Conservation (phyloP, 1,140 invertebrate genomes). For the Polyergus mexicanus region DNA sequence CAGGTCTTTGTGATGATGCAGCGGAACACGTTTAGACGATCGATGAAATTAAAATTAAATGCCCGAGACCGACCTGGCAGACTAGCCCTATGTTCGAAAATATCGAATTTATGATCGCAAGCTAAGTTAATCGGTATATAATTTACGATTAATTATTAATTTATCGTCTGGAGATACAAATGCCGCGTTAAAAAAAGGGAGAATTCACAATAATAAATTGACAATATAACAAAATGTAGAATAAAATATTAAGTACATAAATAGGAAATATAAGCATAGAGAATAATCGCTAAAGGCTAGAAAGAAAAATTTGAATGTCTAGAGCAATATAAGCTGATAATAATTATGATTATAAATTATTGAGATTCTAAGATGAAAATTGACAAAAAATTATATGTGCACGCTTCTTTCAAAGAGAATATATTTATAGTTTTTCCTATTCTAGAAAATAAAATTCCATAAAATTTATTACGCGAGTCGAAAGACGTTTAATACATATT, state of each 20-base stretch:
- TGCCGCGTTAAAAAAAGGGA: too few species aligned
- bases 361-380: not conserved
- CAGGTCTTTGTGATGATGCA: slow-evolving; percentile 21
- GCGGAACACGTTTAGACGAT: not conserved
- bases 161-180: too few species aligned
- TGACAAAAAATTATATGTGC: not conserved
- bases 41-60: not conserved
- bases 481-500: slow-evolving; percentile 13
- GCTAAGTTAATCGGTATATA: not conserved
- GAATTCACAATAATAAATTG: too few species aligned
- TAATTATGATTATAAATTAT: too few species aligned
- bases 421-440: not conserved
- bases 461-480: slow-evolving; percentile 19
- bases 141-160: slow-evolving; percentile 8
- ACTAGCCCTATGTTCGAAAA: not conserved
- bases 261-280: too few species aligned
- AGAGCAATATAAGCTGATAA: too few species aligned
- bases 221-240: too few species aligned
- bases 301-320: too few species aligned
- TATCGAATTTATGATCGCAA: not conserved
- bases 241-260: too few species aligned
- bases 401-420: not conserved
- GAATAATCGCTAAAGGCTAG: too few species aligned
- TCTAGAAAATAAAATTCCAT: not conserved
- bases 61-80: not conserved